These are phyloP conservation scores for Argopecten irradians DNA, from an alignment of 1,140 invertebrate genomes.

Conservation along the genomic window DNA sequence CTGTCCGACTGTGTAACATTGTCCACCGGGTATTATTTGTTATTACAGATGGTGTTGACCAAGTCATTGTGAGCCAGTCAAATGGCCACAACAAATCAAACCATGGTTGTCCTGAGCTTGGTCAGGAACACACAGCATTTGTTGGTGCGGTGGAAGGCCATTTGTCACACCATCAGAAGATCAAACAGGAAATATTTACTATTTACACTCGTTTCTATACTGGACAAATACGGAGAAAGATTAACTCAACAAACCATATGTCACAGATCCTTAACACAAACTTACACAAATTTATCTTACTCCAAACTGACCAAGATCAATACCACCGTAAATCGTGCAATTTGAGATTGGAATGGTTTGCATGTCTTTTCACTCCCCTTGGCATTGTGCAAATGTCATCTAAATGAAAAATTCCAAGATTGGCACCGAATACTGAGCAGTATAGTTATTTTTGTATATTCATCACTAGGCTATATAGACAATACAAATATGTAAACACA, in stretches of 20 bases:
- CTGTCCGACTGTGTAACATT: background rate
- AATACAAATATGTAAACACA: constrained; percentile 16
- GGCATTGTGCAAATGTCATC: background rate
- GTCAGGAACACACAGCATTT: background rate
- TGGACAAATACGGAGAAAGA: background rate
- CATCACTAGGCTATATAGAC: background rate
- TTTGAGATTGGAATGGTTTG: background rate
- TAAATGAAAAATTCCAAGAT: background rate
- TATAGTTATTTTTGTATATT: background rate
- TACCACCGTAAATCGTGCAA: background rate
- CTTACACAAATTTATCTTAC: background rate
- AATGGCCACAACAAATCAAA: constrained; percentile 1
- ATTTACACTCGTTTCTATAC: background rate
- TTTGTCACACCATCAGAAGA: constrained; percentile 1
- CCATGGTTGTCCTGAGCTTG: background rate
- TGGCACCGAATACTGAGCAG: background rate
- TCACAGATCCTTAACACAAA: background rate
- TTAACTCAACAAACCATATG: background rate
- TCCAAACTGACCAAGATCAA: background rate
- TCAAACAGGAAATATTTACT: constrained; percentile 23
- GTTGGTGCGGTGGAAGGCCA: background rate
- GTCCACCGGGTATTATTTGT: constrained; percentile 16
- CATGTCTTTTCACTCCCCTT: background rate
- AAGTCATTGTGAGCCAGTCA: background rate
- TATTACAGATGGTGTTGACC: constrained; percentile 9